phyloP scores from a whole-genome alignment of 1,140 invertebrate genomes.

The Procambarus virginalis region DNA sequence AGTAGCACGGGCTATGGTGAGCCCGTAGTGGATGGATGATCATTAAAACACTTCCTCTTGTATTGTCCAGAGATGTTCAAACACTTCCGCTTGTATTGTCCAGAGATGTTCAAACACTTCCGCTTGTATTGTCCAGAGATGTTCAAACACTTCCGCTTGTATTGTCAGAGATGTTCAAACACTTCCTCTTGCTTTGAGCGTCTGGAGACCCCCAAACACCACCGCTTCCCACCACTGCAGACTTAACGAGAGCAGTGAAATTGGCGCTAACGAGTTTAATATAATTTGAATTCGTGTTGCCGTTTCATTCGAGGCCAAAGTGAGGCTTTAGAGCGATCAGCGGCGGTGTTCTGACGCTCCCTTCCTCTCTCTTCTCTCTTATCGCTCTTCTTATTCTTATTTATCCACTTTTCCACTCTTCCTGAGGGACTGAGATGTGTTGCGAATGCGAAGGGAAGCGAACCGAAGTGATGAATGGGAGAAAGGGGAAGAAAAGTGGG shows the following conservation, averaged over 20 bases:
- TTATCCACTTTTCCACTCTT: background rate
- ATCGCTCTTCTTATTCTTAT: background rate
- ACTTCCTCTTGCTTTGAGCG: background rate
- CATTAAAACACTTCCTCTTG: no score
- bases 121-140: no score
- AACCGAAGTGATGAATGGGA: background rate
- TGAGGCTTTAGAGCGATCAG: constrained; percentile 36
- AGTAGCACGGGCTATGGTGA: no score
- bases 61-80: no score
- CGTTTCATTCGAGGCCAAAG: constrained; percentile 50
- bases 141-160: no score
- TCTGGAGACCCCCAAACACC: background rate
- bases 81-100: no score
- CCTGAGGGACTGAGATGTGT: background rate
- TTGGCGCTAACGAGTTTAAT: constrained; percentile 64
- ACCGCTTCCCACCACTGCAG: background rate
- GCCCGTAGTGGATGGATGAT: no score
- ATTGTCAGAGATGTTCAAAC: no score
- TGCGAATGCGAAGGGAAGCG: no score
- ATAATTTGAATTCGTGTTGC: constrained; percentile 61
- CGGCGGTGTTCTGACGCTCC: constrained; percentile 19
- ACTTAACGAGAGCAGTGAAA: constrained; percentile 12
- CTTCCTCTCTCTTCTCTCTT: background rate
- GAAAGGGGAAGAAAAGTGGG: background rate
- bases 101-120: no score